phyloP scores from a whole-genome alignment of 2,888 invertebrate species.

The Geophilus truncorum region DNA sequence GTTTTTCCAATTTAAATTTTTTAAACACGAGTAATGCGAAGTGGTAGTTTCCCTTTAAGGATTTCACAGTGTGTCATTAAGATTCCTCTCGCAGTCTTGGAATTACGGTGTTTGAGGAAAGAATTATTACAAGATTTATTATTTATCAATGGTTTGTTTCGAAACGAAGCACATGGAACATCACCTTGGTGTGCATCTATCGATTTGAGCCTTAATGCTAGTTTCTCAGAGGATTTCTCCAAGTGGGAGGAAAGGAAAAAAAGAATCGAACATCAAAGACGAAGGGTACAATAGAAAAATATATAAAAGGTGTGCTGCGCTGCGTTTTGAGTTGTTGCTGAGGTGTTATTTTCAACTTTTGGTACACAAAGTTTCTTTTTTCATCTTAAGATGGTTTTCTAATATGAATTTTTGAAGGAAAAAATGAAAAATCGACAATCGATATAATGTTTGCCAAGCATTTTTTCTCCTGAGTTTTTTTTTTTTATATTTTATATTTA shows the following conservation, averaged over 20 bases:
- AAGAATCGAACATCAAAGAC: slow-evolving; percentile 1
- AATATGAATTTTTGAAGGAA: background rate
- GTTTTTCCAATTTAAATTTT: no score
- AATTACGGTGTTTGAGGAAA: background rate
- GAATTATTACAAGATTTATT: background rate
- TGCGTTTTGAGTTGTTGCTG: background rate
- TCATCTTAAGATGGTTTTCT: background rate
- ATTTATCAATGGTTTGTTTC: slow-evolving; percentile 16
- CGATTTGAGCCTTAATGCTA: background rate
- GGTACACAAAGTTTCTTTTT: background rate
- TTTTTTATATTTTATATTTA: background rate
- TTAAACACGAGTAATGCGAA: no score
- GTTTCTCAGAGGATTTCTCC: background rate
- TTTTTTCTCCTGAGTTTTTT: background rate
- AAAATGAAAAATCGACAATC: background rate
- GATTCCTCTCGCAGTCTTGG: background rate
- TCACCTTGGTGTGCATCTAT: background rate
- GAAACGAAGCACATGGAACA: background rate
- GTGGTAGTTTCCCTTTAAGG: background rate
- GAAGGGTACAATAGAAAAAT: slow-evolving; percentile 4
- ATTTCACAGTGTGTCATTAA: background rate
- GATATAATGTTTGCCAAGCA: background rate
- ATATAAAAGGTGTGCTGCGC: background rate
- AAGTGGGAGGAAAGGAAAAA: background rate
- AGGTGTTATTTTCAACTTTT: slow-evolving; percentile 15